Base-by-base conservation (phyloP, 2,797 vertebrate genomes). In the Fundulus diaphanus region DNA sequence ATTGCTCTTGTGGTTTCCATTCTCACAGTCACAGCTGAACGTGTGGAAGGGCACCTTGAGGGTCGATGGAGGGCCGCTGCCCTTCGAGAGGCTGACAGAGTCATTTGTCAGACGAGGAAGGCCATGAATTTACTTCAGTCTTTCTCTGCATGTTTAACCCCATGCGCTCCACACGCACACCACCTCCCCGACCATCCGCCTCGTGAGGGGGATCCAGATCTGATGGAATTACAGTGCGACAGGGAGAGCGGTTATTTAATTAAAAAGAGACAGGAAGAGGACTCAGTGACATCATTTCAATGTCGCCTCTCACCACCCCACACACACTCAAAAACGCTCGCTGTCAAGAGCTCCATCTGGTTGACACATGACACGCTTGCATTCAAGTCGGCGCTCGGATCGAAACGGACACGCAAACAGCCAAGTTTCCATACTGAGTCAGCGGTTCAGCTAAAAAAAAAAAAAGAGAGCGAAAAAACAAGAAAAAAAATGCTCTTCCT, bases 61-160 rank as follows among this genome's bases (percentile, higher is more conserved):
- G 87, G 90, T 84, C 82, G 78, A 76, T 72, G 82, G 85, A 84
- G 61, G 87, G 72, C 87, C 3, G 72, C 73, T 86, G 85, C 89
- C 89, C 90, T 90, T 87, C 88, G 7, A 72, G 33, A 78, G 79
- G 78, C 82, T 94, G 94, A 94, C 94, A 94, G 87, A 91, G 84
- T 93, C 90, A 87, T 95, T 95, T 92, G 89, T 95, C 94, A 95
- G 89, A 90, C 2, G 31, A 89, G 67, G 86, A 83, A 90, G 80
- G 82, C 87, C 77, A 18, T 83, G 90, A 89, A 93, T 94, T 87
- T 76, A 85, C 83, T 80, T 87, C 87, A 82, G 79, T 85, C 81
- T 85, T 72, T 66, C 74, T 86, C 88, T 66, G 77, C 85, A 88
- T 82, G 85, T 87, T 90, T 90, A 92, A 92, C 90, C 87, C 88